Percentiles rank a stretch among this genome's conserved stretches.
Conservation (phyloP, 2,113 vertebrate genomes). For the Calyptommatus sinebrachiatus region DNA sequence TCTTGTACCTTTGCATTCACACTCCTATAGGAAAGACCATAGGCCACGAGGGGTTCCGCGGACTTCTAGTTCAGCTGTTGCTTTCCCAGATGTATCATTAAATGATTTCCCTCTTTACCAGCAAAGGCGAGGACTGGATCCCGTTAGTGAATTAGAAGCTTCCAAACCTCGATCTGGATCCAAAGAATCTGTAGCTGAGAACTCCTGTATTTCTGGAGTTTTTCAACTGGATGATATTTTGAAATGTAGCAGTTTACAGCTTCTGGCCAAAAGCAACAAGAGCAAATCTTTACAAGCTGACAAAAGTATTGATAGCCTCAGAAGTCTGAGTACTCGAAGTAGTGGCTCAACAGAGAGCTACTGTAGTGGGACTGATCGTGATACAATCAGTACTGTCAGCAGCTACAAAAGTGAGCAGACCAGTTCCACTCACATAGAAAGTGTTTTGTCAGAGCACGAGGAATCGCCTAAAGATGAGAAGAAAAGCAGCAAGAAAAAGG, state of each 20-base stretch:
- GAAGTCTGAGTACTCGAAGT: slow-evolving; percentile 92
- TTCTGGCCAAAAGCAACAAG: slow-evolving; percentile 69
- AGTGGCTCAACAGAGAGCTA: slow-evolving; percentile 96
- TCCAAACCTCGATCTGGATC: slow-evolving; percentile 79
- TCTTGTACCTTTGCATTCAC: slow-evolving; percentile 83
- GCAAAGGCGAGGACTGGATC: slow-evolving; percentile 91
- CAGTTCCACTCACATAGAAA: slow-evolving; percentile 94
- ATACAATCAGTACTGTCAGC: slow-evolving; percentile 95
- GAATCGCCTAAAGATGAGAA: slow-evolving; percentile 80
- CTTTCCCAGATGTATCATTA: slow-evolving; percentile 91
- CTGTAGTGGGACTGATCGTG: slow-evolving; percentile 92
- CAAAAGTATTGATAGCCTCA: slow-evolving; percentile 89
- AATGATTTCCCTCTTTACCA: slow-evolving; percentile 90
- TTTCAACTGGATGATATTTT: slow-evolving; percentile 77
- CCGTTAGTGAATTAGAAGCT: slow-evolving; percentile 92
- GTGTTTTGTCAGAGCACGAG: slow-evolving; percentile 82
- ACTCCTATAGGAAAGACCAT: slow-evolving; percentile 92
- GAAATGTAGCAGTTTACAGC: slow-evolving; percentile 74
- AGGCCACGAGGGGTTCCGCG: slow-evolving; percentile 93
- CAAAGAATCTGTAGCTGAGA: slow-evolving; percentile 76
- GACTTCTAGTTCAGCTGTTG: slow-evolving; percentile 95
- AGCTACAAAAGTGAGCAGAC: slow-evolving; percentile 96
- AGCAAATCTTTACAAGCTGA: slow-evolving; percentile 82
- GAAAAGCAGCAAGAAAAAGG: slow-evolving; percentile 56
- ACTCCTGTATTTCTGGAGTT: slow-evolving; percentile 71